A percentile compares a stretch with the other conserved stretches of the same genome.
Evolutionary conservation across 2,113 vertebrate species (phyloP).

Genomic region (Urocolius indicus): DNA sequence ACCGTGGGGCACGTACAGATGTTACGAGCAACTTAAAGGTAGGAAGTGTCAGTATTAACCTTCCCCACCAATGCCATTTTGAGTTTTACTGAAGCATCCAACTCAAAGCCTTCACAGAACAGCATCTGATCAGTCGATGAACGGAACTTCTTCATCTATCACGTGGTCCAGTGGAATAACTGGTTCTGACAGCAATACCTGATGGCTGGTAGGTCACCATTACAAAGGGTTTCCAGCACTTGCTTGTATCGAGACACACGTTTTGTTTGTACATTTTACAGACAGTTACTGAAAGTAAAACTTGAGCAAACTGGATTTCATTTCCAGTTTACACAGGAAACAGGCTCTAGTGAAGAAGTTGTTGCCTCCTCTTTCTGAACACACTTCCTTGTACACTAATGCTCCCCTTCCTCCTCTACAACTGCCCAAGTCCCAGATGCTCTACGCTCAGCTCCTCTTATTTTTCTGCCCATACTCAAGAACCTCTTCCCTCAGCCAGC

Average conservation of each 20-base stretch:
- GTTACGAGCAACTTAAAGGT: background rate
- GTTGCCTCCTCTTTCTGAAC: background rate
- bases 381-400: background rate
- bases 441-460: background rate
- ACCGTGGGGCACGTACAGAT: background rate
- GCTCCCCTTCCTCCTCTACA: background rate
- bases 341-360: background rate
- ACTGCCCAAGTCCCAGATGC: background rate
- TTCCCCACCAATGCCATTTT: background rate
- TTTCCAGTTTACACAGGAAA: background rate
- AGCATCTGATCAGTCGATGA: background rate
- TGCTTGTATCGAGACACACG: background rate
- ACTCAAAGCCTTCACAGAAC: background rate
- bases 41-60: background rate
- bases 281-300: background rate
- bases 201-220: background rate
- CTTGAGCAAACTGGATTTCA: background rate
- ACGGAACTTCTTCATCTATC: background rate
- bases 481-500: background rate
- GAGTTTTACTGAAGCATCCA: background rate
- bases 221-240: background rate
- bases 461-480: background rate
- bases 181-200: background rate
- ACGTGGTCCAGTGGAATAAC: background rate
- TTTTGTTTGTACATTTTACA: background rate